Base-by-base conservation (phyloP, 2,888 invertebrate genomes). In the Phaonia tiefii region DNA sequence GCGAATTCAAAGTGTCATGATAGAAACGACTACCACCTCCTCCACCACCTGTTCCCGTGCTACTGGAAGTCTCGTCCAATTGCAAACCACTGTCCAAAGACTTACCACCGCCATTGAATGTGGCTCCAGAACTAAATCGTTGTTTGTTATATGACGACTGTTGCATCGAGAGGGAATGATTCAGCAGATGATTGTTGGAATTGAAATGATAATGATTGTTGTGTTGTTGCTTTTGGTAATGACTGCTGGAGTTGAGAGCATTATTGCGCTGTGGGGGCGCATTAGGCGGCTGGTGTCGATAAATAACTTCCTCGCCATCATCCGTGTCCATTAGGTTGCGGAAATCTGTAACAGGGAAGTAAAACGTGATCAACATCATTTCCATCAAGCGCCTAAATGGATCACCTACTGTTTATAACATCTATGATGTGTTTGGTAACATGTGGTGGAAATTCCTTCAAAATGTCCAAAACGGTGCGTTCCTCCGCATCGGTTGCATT, bases 391-490 rank as follows among this genome's bases (percentile, higher is more conserved):
- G n/a, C n/a, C n/a, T n/a, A n/a, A n/a, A n/a, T n/a, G n/a, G n/a
- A n/a, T n/a, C 17, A 92, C 93, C 91, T 92, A 96, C 96, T 94
- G 92, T 95, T 94, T 86, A 98, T 96, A 84, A 97, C 94, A 85
- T 95, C 94, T 84, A 95, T 94, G 84, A 98, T 97, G 89, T 96
- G 96, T 86, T 95, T 95, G 7, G 97, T 96, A 1, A 96, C 96
- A 86, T 97, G 95, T 37, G 96, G 95, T n/a, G 97, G 96, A 90
- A 97, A 96, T 86, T 96, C 96, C 70, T 95, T 94, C 20, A 98
- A 92, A 75, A 98, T 92, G 87, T 98, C 96, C 86, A 96, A 92
- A 1, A 97, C 98, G 5, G 97, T 98, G 89, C 95, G 95, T 76
- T 95, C 95, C 83, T 94, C 93, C 8, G 93, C 93, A 89, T 99